A percentile compares a stretch with the other conserved stretches of the same genome.
These are phyloP conservation scores for Thymelicus acteon DNA, from an alignment of 2,888 invertebrate species.

Conservation along the genomic window DNA sequence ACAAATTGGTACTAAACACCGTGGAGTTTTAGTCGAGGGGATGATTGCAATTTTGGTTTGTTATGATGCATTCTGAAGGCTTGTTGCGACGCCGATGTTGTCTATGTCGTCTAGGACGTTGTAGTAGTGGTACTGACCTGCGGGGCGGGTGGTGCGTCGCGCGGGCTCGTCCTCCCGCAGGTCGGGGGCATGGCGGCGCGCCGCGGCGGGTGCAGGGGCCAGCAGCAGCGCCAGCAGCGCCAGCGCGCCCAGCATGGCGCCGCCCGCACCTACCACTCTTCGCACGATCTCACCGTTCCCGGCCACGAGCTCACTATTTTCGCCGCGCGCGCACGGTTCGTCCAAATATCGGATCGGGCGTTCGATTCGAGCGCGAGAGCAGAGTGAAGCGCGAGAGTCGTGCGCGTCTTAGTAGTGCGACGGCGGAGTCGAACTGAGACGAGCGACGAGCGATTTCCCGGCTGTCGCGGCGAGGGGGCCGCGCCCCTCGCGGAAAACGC, in stretches of 20 bases:
- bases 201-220: slow-evolving; percentile 64
- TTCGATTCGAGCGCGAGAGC: slow-evolving; percentile 57
- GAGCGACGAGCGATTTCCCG: slow-evolving; percentile 77
- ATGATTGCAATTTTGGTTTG: slow-evolving; percentile 2
- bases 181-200: slow-evolving; percentile 86
- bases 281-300: slow-evolving; percentile 64
- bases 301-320: slow-evolving; percentile 81
- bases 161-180: slow-evolving; percentile 88
- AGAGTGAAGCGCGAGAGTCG: slow-evolving; percentile 64
- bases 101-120: no score
- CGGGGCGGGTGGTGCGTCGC: slow-evolving; percentile 86
- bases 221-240: slow-evolving; percentile 69
- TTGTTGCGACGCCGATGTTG: neutral
- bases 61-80: slow-evolving; percentile 2
- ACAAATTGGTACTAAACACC: neutral
- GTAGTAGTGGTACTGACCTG: slow-evolving; percentile 83
- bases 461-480: slow-evolving; percentile 73
- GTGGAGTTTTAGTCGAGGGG: neutral
- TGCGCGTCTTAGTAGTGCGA: slow-evolving; percentile 76
- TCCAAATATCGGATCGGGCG: slow-evolving; percentile 59
- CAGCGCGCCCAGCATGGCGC: slow-evolving; percentile 72
- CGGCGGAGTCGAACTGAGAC: slow-evolving; percentile 80
- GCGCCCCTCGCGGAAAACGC: slow-evolving; percentile 81
- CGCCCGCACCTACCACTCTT: slow-evolving; percentile 58
- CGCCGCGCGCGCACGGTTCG: slow-evolving; percentile 66